phyloP scores from a whole-genome alignment of 2,113 vertebrate species.

The Neodontobutis hainanensis region DNA sequence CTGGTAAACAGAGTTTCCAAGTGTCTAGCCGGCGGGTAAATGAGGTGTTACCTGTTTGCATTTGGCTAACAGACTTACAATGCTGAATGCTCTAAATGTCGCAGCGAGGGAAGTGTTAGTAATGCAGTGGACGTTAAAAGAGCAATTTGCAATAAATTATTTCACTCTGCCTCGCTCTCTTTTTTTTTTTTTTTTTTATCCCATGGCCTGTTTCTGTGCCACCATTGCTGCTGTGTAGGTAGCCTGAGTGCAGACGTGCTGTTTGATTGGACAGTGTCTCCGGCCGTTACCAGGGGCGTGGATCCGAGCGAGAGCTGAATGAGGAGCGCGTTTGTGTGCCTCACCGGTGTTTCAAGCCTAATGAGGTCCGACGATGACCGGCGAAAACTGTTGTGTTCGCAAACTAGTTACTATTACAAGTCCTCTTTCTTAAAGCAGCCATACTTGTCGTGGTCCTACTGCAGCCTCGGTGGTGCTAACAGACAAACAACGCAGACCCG shows the following conservation, averaged over 20 bases:
- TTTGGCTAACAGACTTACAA: too few relatives aligned
- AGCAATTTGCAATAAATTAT: neutral
- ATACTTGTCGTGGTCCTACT: constrained; percentile 5
- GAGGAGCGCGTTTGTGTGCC: constrained; percentile 54
- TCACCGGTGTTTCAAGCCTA: constrained; percentile 27
- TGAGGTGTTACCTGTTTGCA: too few relatives aligned
- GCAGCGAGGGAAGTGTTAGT: too few relatives aligned
- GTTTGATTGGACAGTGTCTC: constrained; percentile 63
- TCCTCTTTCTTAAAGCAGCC: neutral
- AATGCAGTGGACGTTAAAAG: neutral
- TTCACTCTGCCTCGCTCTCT: neutral
- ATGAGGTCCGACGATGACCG: constrained; percentile 25
- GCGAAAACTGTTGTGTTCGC: constrained; percentile 19
- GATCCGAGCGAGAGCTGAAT: constrained; percentile 54
- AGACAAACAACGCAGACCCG: constrained; percentile 6
- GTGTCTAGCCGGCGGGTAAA: too few relatives aligned
- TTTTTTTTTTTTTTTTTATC: too few relatives aligned
- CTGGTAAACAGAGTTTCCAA: constrained; percentile 17
- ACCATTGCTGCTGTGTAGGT: constrained; percentile 3
- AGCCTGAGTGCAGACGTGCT: constrained; percentile 8
- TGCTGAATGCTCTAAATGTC: too few relatives aligned
- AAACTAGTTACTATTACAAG: constrained; percentile 8
- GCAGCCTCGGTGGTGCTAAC: constrained; percentile 19
- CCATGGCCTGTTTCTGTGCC: neutral
- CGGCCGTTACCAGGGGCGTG: constrained; percentile 72